Percentiles rank a stretch among this genome's conserved stretches.
Evolutionary conservation across 2,888 invertebrate species (phyloP).

Genomic region (Arrhopalites spinosus): DNA sequence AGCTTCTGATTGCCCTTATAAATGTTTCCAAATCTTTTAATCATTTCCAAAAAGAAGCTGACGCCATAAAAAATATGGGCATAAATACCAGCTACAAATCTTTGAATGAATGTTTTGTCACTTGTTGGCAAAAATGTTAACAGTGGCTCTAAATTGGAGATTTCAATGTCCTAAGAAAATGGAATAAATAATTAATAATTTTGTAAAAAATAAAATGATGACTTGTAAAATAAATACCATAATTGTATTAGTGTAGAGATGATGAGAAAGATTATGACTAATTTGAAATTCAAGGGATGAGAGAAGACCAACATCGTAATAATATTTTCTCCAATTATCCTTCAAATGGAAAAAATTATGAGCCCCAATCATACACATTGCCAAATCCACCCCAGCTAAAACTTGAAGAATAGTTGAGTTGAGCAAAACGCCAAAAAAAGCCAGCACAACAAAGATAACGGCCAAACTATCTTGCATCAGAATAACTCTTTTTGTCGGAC

Average conservation of each 20-base stretch:
- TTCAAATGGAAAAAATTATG: slow-evolving; percentile 58
- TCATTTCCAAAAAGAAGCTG: slow-evolving; percentile 45
- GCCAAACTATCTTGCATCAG: slow-evolving; percentile 54
- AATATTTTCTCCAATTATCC: slow-evolving; percentile 57
- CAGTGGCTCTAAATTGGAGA: slow-evolving; percentile 63
- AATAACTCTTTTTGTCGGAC: slow-evolving; percentile 47
- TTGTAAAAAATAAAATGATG: not conserved
- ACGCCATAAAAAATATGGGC: slow-evolving; percentile 60
- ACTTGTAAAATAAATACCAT: slow-evolving; percentile 46
- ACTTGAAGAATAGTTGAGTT: slow-evolving; percentile 45
- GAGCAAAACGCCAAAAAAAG: slow-evolving; percentile 44
- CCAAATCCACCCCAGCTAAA: slow-evolving; percentile 55
- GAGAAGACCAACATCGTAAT: slow-evolving; percentile 56
- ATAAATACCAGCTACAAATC: slow-evolving; percentile 65
- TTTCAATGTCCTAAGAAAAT: slow-evolving; percentile 52
- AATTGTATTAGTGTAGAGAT: slow-evolving; percentile 57
- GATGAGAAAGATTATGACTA: slow-evolving; percentile 57
- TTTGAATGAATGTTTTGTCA: slow-evolving; percentile 62
- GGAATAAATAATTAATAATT: not conserved
- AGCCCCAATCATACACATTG: slow-evolving; percentile 50
- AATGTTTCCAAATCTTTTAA: slow-evolving; percentile 35
- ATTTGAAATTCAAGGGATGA: slow-evolving; percentile 57
- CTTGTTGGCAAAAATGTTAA: slow-evolving; percentile 68
- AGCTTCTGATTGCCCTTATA: slow-evolving; percentile 35
- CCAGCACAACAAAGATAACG: slow-evolving; percentile 44